phyloP scores from a whole-genome alignment of 1,140 invertebrate genomes.

The Ostrea denselamellosa region DNA sequence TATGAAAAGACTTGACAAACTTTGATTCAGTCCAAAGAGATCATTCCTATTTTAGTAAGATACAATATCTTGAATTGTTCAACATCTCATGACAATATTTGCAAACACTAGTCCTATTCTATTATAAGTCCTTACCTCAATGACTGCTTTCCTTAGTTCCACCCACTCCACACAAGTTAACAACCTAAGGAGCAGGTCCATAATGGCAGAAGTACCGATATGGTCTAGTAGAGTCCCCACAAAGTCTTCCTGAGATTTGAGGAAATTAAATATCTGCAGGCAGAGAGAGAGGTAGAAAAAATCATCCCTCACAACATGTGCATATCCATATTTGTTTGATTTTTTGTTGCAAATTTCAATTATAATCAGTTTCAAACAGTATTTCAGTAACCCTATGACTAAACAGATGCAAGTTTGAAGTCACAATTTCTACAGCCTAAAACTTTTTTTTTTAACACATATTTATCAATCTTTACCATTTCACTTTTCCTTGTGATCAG shows the following conservation, averaged over 20 bases:
- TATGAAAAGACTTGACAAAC: too few species aligned
- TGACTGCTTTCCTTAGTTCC: constrained; percentile 88
- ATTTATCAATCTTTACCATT: constrained; percentile 80
- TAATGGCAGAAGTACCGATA: constrained; percentile 95
- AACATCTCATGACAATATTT: too few species aligned
- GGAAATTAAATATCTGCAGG: constrained; percentile 94
- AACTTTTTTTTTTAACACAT: background rate
- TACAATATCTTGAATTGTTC: too few species aligned
- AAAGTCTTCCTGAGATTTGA: constrained; percentile 91
- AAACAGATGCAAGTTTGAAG: background rate
- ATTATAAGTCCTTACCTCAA: constrained; percentile 84
- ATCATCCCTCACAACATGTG: background rate
- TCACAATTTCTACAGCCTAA: too few species aligned
- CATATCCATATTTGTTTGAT: background rate
- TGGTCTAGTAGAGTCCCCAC: constrained; percentile 91
- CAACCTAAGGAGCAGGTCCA: constrained; percentile 94
- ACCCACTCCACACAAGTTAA: constrained; percentile 90
- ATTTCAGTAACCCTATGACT: too few species aligned
- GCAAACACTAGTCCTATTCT: too few species aligned
- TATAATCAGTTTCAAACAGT: too few species aligned
- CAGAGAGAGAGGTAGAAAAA: background rate
- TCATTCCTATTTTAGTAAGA: too few species aligned
- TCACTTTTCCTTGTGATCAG: constrained; percentile 89
- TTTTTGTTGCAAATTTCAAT: too few species aligned
- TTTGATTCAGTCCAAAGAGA: too few species aligned